A percentile compares a stretch with the other conserved stretches of the same genome.
Conservation (phyloP, 2,888 invertebrate species). For the Heliconius cydno region DNA sequence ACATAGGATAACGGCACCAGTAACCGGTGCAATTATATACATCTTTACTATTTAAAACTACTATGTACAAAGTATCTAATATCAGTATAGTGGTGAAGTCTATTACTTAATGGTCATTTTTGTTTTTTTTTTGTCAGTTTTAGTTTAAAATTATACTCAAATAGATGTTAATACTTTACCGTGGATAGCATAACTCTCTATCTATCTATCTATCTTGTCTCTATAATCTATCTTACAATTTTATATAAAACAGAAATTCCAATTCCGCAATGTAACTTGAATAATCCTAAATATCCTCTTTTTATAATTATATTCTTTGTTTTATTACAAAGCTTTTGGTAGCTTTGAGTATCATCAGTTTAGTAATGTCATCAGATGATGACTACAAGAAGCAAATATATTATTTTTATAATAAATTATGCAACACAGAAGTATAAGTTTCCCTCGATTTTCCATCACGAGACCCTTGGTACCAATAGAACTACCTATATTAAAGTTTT, state of each 20-base stretch:
- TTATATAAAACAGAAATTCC: background rate
- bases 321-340: background rate
- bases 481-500: no score
- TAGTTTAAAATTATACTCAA: background rate
- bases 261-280: no score
- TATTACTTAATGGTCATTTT: no score
- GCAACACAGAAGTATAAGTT: background rate
- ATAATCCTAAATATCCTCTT: no score
- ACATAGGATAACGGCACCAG: no score
- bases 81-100: background rate
- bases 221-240: background rate
- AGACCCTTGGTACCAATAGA: no score
- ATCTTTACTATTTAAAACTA: no score
- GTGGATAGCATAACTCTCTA: background rate
- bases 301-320: background rate
- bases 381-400: no score
- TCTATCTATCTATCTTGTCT: no score
- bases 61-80: background rate
- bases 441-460: no score
- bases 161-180: no score
- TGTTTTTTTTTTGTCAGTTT: background rate
- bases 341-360: background rate
- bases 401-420: background rate
- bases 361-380: background rate
- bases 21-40: no score